A percentile compares a stretch with the other conserved stretches of the same genome.
Conservation (phyloP, 2,888 invertebrate genomes). For the Frankliniella fusca region DNA sequence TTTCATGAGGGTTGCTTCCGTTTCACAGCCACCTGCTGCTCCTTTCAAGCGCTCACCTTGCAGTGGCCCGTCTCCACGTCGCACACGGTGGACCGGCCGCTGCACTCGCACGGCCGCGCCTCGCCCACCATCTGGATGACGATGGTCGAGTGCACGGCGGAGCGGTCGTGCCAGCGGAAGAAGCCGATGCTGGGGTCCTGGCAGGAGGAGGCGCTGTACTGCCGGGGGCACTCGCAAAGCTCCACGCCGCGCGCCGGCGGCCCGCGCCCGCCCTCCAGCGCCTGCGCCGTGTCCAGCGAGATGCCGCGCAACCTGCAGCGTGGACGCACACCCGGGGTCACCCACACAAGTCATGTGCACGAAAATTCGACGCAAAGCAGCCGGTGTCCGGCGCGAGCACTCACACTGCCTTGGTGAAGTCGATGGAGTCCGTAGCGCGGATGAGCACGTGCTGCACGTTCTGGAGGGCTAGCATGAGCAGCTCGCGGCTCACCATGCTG, state of each 20-base stretch:
- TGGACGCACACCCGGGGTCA: slow-evolving; percentile 36
- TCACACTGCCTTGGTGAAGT: slow-evolving; percentile 58
- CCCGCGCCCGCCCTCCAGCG: slow-evolving; percentile 60
- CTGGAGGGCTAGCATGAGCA: slow-evolving; percentile 89
- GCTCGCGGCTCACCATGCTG: slow-evolving; percentile 61
- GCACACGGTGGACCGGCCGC: slow-evolving; percentile 70
- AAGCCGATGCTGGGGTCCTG: slow-evolving; percentile 83
- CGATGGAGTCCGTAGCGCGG: slow-evolving; percentile 63
- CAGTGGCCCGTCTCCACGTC: slow-evolving; percentile 82
- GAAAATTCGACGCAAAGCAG: neutral
- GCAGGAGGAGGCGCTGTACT: slow-evolving; percentile 83
- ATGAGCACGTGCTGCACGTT: slow-evolving; percentile 76
- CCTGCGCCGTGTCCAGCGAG: slow-evolving; percentile 75
- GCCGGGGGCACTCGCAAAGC: slow-evolving; percentile 74
- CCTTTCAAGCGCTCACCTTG: slow-evolving; percentile 53
- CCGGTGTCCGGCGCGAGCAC: slow-evolving; percentile 34
- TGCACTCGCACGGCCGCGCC: slow-evolving; percentile 76
- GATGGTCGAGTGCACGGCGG: slow-evolving; percentile 57
- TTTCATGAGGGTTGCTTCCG: too few relatives aligned
- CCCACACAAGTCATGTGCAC: neutral
- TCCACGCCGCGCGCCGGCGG: slow-evolving; percentile 78
- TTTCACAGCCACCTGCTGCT: too few relatives aligned
- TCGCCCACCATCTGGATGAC: slow-evolving; percentile 76
- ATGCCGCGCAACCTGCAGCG: slow-evolving; percentile 66
- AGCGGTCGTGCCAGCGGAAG: slow-evolving; percentile 66